A percentile compares a stretch with the other conserved stretches of the same genome.
Conservation (phyloP, 2,797 vertebrate species). For the Clarias pachynema region DNA sequence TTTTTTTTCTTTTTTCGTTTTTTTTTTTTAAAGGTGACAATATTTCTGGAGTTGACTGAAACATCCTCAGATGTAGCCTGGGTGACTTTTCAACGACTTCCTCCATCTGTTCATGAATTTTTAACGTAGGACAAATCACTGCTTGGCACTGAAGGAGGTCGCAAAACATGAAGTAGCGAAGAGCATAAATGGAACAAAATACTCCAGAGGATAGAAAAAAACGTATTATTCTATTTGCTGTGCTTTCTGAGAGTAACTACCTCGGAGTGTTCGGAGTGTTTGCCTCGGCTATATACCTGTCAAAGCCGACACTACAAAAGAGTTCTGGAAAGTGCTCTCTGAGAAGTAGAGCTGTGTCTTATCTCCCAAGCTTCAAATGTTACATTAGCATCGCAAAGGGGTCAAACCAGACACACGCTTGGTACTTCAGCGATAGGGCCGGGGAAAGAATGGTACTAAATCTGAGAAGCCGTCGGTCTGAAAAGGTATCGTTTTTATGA, state of each 20-base stretch:
- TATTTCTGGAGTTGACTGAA: neutral
- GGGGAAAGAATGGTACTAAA: slow-evolving; percentile 28
- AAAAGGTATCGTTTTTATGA: slow-evolving; percentile 46
- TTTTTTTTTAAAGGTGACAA: neutral
- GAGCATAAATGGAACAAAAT: slow-evolving; percentile 9
- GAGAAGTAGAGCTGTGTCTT: slow-evolving; percentile 31
- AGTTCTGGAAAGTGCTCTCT: slow-evolving; percentile 2
- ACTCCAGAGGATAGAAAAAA: neutral
- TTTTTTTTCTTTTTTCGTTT: neutral
- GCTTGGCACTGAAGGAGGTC: neutral
- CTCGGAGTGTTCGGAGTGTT: slow-evolving; percentile 1
- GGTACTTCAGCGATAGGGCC: slow-evolving; percentile 3
- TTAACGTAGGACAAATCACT: slow-evolving; percentile 8
- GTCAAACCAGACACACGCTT: slow-evolving; percentile 3
- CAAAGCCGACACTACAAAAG: slow-evolving; percentile 14
- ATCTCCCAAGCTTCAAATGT: slow-evolving; percentile 43
- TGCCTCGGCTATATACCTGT: slow-evolving; percentile 9
- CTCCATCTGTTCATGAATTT: slow-evolving; percentile 15
- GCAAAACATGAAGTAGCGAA: neutral
- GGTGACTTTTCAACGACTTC: neutral
- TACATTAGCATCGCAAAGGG: slow-evolving; percentile 47
- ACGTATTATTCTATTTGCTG: slow-evolving; percentile 19
- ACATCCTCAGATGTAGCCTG: neutral
- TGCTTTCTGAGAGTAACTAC: slow-evolving; percentile 18
- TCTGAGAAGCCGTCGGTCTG: slow-evolving; percentile 27